phyloP scores from a whole-genome alignment of 1,140 invertebrate species.

The Drosophila azteca region DNA sequence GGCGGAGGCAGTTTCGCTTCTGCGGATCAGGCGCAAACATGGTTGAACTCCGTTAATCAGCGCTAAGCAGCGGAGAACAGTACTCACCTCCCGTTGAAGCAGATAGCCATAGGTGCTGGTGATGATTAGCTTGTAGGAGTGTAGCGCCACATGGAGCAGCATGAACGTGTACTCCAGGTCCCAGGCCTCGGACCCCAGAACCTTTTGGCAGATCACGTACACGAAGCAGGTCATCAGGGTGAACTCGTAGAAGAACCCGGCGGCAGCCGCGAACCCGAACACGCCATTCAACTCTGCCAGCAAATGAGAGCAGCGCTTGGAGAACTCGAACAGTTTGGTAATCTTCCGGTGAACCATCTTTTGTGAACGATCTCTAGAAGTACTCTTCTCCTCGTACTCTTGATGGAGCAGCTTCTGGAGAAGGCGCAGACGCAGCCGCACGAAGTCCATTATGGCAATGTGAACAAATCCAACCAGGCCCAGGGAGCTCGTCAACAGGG shows the following conservation, averaged over 20 bases:
- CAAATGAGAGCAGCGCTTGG: constrained; percentile 48
- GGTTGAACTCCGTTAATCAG: background rate
- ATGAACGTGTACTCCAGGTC: constrained; percentile 58
- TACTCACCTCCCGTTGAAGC: constrained; percentile 57
- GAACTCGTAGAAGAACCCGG: constrained; percentile 72
- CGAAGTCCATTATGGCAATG: constrained; percentile 65
- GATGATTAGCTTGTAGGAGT: constrained; percentile 67
- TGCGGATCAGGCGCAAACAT: constrained; percentile 10
- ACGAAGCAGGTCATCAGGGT: constrained; percentile 67
- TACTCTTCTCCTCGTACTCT: constrained; percentile 3
- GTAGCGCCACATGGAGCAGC: constrained; percentile 50
- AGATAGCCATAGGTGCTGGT: constrained; percentile 61
- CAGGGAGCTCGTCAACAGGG: constrained; percentile 49
- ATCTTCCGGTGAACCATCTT: constrained; percentile 25
- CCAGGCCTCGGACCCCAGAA: constrained; percentile 36
- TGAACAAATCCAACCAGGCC: constrained; percentile 60
- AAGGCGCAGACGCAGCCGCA: constrained; percentile 64
- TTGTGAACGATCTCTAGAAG: background rate
- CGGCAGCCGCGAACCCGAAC: constrained; percentile 47
- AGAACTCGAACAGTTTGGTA: constrained; percentile 38
- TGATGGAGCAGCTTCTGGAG: constrained; percentile 54
- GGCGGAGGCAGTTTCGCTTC: constrained; percentile 58
- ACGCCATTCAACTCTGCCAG: constrained; percentile 55
- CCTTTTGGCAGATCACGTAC: constrained; percentile 71
- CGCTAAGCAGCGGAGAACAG: background rate